These are phyloP conservation scores for Lasiurus borealis DNA, from an alignment of 2,113 vertebrate species.

Conservation along the genomic window DNA sequence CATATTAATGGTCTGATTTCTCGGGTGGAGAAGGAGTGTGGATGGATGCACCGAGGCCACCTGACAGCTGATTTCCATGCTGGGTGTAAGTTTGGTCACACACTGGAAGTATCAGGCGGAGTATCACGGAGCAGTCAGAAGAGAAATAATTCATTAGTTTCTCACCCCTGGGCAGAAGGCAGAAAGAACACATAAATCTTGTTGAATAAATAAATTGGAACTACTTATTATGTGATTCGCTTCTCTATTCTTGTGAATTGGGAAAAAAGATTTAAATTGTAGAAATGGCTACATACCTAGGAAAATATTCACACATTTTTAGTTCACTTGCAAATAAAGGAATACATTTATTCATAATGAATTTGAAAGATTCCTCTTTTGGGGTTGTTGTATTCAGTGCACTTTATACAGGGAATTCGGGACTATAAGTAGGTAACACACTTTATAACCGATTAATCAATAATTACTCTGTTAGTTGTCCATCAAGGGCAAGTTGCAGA, in stretches of 20 bases:
- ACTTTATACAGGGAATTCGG: background rate
- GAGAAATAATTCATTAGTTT: slow-evolving; percentile 36
- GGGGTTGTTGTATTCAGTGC: background rate
- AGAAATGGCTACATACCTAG: background rate
- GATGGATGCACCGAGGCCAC: background rate
- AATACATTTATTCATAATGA: background rate
- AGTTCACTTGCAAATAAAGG: slow-evolving; percentile 38
- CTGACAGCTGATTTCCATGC: background rate
- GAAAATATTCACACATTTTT: background rate
- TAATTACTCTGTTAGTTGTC: background rate
- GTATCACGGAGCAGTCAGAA: background rate
- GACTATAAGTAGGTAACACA: background rate
- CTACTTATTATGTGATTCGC: background rate
- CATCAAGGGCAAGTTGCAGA: background rate
- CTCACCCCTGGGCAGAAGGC: slow-evolving; percentile 22
- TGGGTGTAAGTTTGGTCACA: background rate
- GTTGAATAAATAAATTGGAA: slow-evolving; percentile 20
- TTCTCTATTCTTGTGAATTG: background rate
- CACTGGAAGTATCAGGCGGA: background rate
- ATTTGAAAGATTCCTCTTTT: background rate
- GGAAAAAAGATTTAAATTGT: background rate
- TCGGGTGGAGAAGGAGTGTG: background rate
- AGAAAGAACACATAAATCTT: background rate
- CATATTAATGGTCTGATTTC: background rate
- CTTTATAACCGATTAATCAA: slow-evolving; percentile 30